Conservation (phyloP, 2,113 vertebrate genomes). For the Anser brachyrhynchus region DNA sequence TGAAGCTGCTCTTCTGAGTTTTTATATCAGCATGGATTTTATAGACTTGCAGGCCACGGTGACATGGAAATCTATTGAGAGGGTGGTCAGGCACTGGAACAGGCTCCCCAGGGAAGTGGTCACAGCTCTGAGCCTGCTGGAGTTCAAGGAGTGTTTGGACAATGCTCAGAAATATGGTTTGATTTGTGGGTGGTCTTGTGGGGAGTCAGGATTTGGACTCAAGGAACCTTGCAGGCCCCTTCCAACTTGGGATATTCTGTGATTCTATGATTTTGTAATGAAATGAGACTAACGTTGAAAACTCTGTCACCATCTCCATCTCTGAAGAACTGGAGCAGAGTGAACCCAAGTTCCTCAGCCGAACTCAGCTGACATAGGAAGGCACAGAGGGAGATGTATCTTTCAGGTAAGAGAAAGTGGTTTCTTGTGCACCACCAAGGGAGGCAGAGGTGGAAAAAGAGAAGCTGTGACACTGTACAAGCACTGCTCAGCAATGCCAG, state of each 20-base stretch:
- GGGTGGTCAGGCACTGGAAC: no score
- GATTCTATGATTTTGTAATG: not conserved
- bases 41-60: not conserved
- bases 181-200: not conserved
- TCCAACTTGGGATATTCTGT: not conserved
- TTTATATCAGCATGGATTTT: conserved; percentile 3
- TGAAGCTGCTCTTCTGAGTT: not conserved
- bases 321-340: not conserved
- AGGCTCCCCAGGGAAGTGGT: not conserved
- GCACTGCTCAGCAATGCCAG: not conserved
- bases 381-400: not conserved
- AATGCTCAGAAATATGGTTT: not conserved
- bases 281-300: not conserved
- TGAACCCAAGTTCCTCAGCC: accelerated
- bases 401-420: not conserved
- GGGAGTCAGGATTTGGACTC: not conserved
- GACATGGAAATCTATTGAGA: not conserved
- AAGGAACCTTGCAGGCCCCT: not conserved
- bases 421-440: not conserved
- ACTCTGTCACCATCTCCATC: not conserved
- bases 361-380: not conserved
- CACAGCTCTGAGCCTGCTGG: not conserved
- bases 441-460: not conserved
- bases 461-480: accelerated
- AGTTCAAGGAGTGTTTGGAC: not conserved